Conservation (phyloP, 2,113 vertebrate species). For the Salvelinus fontinalis region DNA sequence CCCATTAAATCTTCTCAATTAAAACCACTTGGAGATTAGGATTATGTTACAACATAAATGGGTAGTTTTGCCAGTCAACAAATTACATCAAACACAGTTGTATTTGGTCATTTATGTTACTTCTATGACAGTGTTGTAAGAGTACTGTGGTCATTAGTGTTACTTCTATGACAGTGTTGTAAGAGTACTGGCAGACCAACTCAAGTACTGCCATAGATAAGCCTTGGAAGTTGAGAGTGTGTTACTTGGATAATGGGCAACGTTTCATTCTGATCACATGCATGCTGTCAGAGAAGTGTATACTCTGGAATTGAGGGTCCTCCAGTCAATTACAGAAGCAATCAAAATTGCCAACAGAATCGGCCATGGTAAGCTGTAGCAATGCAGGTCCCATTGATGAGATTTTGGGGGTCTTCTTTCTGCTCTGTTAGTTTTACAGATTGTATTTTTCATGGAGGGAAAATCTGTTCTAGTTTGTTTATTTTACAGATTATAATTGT, state of each 20-base stretch:
- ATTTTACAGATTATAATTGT: background rate
- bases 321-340: conserved; percentile 62
- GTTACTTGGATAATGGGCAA: conserved; percentile 20
- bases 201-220: too few relatives aligned
- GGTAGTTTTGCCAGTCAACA: too few relatives aligned
- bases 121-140: too few relatives aligned
- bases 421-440: conserved; percentile 65
- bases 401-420: conserved; percentile 50
- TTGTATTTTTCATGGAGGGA: conserved; percentile 46
- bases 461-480: conserved; percentile 31
- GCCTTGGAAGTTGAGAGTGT: too few relatives aligned
- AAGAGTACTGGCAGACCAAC: too few relatives aligned
- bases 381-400: conserved; percentile 56
- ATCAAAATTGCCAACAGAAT: conserved; percentile 69
- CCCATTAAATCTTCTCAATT: too few relatives aligned
- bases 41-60: too few relatives aligned
- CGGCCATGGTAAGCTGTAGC: conserved; percentile 52
- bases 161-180: too few relatives aligned
- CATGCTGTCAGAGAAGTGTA: conserved; percentile 23
- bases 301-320: conserved; percentile 38
- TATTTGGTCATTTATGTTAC: too few relatives aligned
- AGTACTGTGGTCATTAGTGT: too few relatives aligned
- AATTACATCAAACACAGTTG: too few relatives aligned
- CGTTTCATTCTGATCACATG: conserved; percentile 56
- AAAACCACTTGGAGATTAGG: background rate